Evolutionary conservation across 2,797 vertebrate genomes (phyloP).

Genomic region (Coccyzus lansbergi): DNA sequence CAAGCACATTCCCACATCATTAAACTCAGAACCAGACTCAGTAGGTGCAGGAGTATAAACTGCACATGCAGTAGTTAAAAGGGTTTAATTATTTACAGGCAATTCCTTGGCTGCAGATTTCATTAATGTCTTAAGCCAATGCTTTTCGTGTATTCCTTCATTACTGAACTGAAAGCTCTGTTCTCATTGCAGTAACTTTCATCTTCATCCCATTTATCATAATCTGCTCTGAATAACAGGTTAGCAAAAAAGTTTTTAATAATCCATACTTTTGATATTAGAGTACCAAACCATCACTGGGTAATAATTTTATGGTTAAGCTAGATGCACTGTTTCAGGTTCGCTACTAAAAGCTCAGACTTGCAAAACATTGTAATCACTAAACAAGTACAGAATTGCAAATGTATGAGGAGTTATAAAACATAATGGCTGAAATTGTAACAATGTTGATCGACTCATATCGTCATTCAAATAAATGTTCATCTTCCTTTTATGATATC

Average conservation of each 20-base stretch:
- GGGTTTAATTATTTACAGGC: not conserved
- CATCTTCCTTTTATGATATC: not conserved
- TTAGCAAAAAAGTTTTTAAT: not conserved
- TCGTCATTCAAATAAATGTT: not conserved
- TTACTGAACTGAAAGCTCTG: not conserved
- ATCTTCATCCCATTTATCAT: not conserved
- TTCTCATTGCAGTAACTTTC: not conserved
- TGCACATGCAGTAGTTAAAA: not conserved
- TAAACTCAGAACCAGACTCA: not conserved
- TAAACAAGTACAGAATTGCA: slow-evolving; percentile 18
- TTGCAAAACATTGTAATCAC: not conserved
- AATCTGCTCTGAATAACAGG: not conserved
- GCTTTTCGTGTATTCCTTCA: not conserved
- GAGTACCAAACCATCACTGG: not conserved
- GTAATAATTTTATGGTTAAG: not conserved
- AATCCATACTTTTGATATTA: not conserved
- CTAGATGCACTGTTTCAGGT: not conserved
- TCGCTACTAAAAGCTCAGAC: not conserved
- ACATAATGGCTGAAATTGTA: slow-evolving; percentile 3
- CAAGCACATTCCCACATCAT: not conserved
- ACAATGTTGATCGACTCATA: not conserved
- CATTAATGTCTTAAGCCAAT: not conserved
- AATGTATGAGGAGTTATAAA: slow-evolving; percentile 4
- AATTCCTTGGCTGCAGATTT: not conserved
- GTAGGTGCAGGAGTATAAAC: not conserved